phyloP scores from a whole-genome alignment of 2,888 invertebrate genomes.

The Nephrotoma appendiculata region DNA sequence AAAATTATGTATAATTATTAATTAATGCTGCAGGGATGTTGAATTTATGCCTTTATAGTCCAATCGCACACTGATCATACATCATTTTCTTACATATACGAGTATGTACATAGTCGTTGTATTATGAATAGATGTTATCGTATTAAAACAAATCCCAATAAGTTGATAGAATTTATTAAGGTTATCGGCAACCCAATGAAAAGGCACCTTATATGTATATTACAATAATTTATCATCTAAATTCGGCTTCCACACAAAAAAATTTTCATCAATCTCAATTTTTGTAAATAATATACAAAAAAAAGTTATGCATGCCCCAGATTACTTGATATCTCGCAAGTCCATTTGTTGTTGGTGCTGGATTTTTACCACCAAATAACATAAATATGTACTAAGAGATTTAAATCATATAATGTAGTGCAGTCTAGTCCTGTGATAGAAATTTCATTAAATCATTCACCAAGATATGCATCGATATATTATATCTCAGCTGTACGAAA shows the following conservation, averaged over 20 bases:
- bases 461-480: background rate
- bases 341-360: background rate
- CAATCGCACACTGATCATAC: too few species aligned
- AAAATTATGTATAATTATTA: background rate
- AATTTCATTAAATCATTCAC: background rate
- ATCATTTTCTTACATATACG: too few species aligned
- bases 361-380: background rate
- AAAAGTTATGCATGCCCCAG: background rate
- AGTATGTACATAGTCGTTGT: too few species aligned
- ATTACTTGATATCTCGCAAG: background rate
- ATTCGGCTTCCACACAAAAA: background rate
- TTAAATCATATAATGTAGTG: background rate
- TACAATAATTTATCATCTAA: background rate
- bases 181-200: background rate
- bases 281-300: background rate
- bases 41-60: too few species aligned
- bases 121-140: background rate
- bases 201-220: background rate
- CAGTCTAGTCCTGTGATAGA: background rate
- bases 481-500: background rate
- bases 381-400: background rate
- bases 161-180: background rate
- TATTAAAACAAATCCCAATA: background rate
- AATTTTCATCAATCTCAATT: background rate
- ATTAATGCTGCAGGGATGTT: background rate